A percentile compares a stretch with the other conserved stretches of the same genome.
Conservation (phyloP, 2,888 invertebrate genomes). For the Lithodes maja region DNA sequence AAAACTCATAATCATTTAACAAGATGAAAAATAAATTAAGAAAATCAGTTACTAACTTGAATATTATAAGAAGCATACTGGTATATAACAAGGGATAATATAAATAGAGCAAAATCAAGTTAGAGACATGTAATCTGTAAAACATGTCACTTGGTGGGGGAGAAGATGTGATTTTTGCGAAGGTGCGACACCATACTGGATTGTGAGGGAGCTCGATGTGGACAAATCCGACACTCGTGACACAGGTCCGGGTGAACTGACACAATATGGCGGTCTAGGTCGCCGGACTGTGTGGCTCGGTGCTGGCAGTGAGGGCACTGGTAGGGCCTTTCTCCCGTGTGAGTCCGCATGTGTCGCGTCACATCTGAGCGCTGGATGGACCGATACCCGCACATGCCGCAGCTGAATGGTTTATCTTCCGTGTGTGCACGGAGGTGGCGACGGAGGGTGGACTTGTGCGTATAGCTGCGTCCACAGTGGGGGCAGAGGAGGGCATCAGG, state of each 20-base stretch:
- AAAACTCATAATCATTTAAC: too few relatives aligned
- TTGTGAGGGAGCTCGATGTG: slow-evolving; percentile 53
- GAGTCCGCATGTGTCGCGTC: slow-evolving; percentile 57
- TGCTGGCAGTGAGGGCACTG: slow-evolving; percentile 62
- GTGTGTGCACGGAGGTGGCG: slow-evolving; percentile 95
- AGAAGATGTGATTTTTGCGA: slow-evolving; percentile 53
- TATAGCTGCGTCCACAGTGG: slow-evolving; percentile 74
- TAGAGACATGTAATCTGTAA: neutral
- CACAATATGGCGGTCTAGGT: slow-evolving; percentile 63
- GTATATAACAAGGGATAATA: too few relatives aligned
- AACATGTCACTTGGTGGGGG: neutral
- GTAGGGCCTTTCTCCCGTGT: slow-evolving; percentile 67
- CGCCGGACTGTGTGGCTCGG: slow-evolving; percentile 60
- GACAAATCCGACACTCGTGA: slow-evolving; percentile 53
- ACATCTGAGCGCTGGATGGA: slow-evolving; percentile 55
- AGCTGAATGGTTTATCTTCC: slow-evolving; percentile 95
- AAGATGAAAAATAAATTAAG: too few relatives aligned
- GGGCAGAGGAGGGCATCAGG: slow-evolving; percentile 42
- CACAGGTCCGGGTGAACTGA: slow-evolving; percentile 57
- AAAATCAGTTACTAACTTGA: too few relatives aligned
- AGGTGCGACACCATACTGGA: slow-evolving; percentile 56
- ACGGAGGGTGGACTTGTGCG: slow-evolving; percentile 92
- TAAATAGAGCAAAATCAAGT: neutral
- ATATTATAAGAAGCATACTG: too few relatives aligned
- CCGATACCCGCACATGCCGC: slow-evolving; percentile 90